Evolutionary conservation across 1,140 invertebrate genomes (phyloP).

Genomic region (Dolichoris vasculosae): DNA sequence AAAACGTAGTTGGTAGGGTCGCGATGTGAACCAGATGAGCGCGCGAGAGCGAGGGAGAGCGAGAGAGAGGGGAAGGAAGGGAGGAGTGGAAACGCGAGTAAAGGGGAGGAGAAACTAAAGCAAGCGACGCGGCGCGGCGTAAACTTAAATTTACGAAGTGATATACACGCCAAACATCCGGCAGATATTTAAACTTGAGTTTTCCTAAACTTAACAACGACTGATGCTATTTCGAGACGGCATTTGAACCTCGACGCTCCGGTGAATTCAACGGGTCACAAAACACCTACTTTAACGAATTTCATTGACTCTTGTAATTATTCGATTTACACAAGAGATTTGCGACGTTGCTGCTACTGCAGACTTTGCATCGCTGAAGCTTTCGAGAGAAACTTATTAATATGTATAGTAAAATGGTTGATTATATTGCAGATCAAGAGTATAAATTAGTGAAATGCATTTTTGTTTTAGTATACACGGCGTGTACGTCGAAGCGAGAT

Average conservation of each 20-base stretch:
- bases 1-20: neutral
- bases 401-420: neutral
- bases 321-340: slow-evolving; percentile 35
- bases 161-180: slow-evolving; percentile 73
- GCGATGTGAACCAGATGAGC: neutral
- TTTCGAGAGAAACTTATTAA: slow-evolving; percentile 17
- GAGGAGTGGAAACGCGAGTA: neutral
- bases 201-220: slow-evolving; percentile 67
- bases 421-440: slow-evolving; percentile 36
- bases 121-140: slow-evolving; percentile 53
- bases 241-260: slow-evolving; percentile 28
- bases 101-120: neutral
- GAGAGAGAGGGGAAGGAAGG: too few species aligned
- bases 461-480: slow-evolving; percentile 6
- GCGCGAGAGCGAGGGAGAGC: neutral
- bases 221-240: slow-evolving; percentile 63
- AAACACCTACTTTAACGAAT: slow-evolving; percentile 20
- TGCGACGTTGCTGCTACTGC: neutral
- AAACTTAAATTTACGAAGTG: slow-evolving; percentile 74
- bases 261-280: slow-evolving; percentile 17
- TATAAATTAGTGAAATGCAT: slow-evolving; percentile 34
- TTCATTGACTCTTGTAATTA: slow-evolving; percentile 42
- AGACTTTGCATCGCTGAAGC: neutral
- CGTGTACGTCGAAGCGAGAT: slow-evolving; percentile 23
- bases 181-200: slow-evolving; percentile 71